Conservation (phyloP, 1,140 invertebrate species). For the Ruditapes philippinarum region DNA sequence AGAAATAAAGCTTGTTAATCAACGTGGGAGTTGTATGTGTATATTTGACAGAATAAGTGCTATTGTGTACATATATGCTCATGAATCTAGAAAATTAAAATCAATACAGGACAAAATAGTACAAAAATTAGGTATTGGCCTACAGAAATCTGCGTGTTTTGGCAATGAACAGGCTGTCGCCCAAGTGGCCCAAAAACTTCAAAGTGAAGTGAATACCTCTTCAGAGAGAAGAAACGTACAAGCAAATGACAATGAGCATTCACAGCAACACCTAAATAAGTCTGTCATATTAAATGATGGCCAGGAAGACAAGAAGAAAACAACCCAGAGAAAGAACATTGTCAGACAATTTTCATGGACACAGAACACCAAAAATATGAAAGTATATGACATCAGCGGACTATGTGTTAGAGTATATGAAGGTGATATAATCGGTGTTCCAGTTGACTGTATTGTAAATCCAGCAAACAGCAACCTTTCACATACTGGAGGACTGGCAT, state of each 20-base stretch:
- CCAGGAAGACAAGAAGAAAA: too few species aligned
- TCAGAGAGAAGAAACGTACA: too few species aligned
- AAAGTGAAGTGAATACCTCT: too few species aligned
- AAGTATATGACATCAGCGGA: not conserved
- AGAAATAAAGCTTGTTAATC: not conserved
- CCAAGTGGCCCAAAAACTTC: too few species aligned
- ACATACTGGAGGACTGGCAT: slow-evolving; percentile 94
- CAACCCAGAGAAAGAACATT: too few species aligned
- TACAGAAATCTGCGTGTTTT: too few species aligned
- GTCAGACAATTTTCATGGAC: not conserved
- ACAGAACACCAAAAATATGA: not conserved
- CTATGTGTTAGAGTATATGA: slow-evolving; percentile 58
- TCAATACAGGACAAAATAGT: too few species aligned
- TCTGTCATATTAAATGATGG: too few species aligned
- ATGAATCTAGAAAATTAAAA: not conserved
- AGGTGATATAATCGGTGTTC: slow-evolving; percentile 94
- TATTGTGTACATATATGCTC: not conserved
- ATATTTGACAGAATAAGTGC: not conserved
- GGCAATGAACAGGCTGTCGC: too few species aligned
- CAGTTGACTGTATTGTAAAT: slow-evolving; percentile 96
- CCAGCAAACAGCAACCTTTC: slow-evolving; percentile 93
- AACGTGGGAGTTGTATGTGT: not conserved
- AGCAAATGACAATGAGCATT: too few species aligned
- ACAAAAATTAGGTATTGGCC: not conserved
- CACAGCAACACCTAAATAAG: too few species aligned